Evolutionary conservation across 2,888 invertebrate species (phyloP), one percentile per base, ranked within the genome.

Genomic region (Mythimna impura): DNA sequence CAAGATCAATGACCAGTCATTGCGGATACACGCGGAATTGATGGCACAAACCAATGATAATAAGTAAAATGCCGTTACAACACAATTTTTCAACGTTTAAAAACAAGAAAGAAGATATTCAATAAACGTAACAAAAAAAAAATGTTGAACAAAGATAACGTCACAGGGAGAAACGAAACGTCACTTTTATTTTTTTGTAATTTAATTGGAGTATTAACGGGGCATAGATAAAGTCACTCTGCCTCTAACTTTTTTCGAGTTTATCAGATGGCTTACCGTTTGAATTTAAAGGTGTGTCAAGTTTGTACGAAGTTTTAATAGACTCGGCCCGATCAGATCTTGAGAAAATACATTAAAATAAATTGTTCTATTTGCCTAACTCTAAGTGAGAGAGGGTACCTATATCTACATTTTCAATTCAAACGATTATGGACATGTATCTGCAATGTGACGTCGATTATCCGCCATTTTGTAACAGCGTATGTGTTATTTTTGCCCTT

Each of bases 201-300:
- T 91, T 92, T 95, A 95, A 96, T 96, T 95, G 95, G 91, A 91
- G 95, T 94, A 95, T 96, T 96, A 95, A 94, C 94, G 89, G 93
- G 85, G 88, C 93, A 93, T 90, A 93, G 96, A 95, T 96, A 96
- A 95, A 93, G 95, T 93, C 95, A 92, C 91, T 92, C 90, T 86
- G 88, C 84, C 84, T 88, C 83, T 75, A 89, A 90, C 89, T 90
- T 91, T 92, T 82, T 91, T 89, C 77, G 85, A 87, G 85, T 90
- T 94, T 94, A 96, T 95, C 96, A 89, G 96, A 95, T 95, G 94
- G 94, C 94, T 96, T 95, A 95, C 94, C 92, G 93, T 95, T 95
- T 93, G 94, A 94, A 94, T 94, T 94, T 93, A 94, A 93, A 95
- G 95, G 95, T 94, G 93, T 92, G 93, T 93, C 92, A 92, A 92